Percentiles rank a stretch among this genome's conserved stretches.
These are phyloP conservation scores for Psilopogon haemacephalus DNA, from an alignment of 2,113 vertebrate genomes.

Conservation along the genomic window DNA sequence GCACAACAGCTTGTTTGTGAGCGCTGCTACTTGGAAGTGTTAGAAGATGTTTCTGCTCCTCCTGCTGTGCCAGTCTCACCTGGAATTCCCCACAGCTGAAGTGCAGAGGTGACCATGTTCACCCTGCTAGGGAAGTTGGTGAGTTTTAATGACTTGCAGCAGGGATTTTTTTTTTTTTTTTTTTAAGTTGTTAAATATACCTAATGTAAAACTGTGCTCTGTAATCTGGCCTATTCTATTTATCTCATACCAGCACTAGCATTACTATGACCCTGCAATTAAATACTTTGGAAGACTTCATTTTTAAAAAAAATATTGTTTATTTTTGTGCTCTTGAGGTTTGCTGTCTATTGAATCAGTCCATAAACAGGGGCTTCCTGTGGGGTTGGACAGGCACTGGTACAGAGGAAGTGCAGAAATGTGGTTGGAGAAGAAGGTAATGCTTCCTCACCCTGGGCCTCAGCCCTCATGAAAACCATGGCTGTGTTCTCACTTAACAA, in stretches of 20 bases:
- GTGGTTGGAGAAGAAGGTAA: neutral
- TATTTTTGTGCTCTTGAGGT: neutral
- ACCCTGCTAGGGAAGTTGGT: too few relatives aligned
- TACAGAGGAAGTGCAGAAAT: neutral
- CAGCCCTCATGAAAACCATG: fast-evolving
- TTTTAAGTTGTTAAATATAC: too few relatives aligned
- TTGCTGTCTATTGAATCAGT: neutral
- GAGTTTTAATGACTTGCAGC: too few relatives aligned
- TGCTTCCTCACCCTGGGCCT: neutral
- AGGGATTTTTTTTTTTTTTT: too few relatives aligned
- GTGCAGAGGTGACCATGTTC: too few relatives aligned
- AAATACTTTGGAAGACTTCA: neutral
- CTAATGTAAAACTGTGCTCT: too few relatives aligned
- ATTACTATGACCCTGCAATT: neutral
- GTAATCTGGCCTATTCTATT: neutral
- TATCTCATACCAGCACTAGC: neutral
- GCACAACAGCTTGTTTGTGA: too few relatives aligned
- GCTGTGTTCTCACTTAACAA: neutral
- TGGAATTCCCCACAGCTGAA: neutral
- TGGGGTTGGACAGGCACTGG: neutral
- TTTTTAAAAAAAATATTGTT: neutral
- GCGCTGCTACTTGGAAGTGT: neutral
- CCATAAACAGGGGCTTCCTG: neutral
- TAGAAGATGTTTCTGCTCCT: neutral
- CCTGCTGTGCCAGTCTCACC: neutral